These are phyloP conservation scores for Drosophila oshimai DNA, from an alignment of 1,140 invertebrate species.

Conservation along the genomic window DNA sequence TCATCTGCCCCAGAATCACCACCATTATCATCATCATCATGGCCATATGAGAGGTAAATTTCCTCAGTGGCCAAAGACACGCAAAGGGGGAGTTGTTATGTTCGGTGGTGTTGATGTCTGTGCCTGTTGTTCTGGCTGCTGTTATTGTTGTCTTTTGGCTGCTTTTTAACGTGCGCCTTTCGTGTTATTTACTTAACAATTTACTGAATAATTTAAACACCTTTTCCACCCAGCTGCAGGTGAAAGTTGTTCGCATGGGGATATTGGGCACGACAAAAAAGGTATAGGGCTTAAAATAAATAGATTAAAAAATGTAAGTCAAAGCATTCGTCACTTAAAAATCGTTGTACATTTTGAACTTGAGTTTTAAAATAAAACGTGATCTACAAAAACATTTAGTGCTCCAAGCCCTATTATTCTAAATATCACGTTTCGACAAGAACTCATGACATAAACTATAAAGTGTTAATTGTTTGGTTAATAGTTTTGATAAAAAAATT, in stretches of 20 bases:
- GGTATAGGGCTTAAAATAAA: not conserved
- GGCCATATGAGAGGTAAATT: constrained; percentile 46
- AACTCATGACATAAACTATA: too few species aligned
- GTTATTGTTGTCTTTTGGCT: constrained; percentile 51
- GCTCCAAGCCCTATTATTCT: too few species aligned
- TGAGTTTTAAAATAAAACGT: too few species aligned
- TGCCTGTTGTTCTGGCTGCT: constrained; percentile 30
- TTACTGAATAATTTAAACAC: constrained; percentile 78
- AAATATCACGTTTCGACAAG: too few species aligned
- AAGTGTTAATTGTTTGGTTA: too few species aligned
- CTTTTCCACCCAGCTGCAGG: not conserved
- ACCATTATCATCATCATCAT: constrained; percentile 15
- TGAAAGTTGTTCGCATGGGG: not conserved
- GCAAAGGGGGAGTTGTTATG: too few species aligned
- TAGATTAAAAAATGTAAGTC: not conserved
- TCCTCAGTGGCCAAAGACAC: constrained; percentile 29
- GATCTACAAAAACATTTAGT: too few species aligned
- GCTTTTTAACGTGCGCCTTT: constrained; percentile 58
- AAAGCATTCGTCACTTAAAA: too few species aligned
- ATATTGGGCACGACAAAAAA: not conserved
- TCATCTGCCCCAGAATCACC: constrained; percentile 20
- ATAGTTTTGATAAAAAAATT: too few species aligned
- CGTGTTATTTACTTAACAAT: constrained; percentile 80
- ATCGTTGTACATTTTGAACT: too few species aligned
- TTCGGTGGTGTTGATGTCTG: constrained; percentile 35